A percentile compares a stretch with the other conserved stretches of the same genome.
These are phyloP conservation scores for Nyctibius bracteatus DNA, from an alignment of 2,113 vertebrate species.

Conservation along the genomic window DNA sequence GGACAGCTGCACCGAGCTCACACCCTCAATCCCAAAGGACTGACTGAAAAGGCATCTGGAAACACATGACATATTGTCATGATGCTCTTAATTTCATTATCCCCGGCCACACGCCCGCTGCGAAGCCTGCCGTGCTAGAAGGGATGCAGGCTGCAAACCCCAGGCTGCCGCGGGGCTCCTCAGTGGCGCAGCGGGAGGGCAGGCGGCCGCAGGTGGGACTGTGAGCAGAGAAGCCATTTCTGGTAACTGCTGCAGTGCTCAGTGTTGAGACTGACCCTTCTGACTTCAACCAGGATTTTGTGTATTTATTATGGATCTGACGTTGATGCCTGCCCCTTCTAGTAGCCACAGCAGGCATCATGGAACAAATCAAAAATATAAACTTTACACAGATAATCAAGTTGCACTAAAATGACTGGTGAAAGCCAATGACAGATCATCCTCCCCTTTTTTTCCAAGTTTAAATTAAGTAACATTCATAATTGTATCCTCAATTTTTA, in stretches of 20 bases:
- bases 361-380: background rate
- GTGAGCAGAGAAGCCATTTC: background rate
- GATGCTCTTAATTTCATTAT: background rate
- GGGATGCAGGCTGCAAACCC: background rate
- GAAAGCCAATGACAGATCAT: background rate
- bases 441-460: background rate
- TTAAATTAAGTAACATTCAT: background rate
- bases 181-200: accelerated
- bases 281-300: background rate
- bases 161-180: accelerated
- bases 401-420: background rate
- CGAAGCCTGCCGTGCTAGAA: background rate
- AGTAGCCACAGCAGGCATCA: background rate
- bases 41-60: background rate
- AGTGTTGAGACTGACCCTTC: background rate
- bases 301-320: background rate
- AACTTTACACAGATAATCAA: background rate
- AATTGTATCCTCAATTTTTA: background rate
- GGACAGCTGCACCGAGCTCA: background rate
- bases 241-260: background rate
- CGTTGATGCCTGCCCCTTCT: accelerated
- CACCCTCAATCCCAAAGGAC: background rate
- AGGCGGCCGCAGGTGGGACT: background rate
- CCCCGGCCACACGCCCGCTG: accelerated
- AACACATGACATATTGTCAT: background rate